Evolutionary conservation across 2,113 vertebrate species (phyloP).

Genomic region (Brachypteracias leptosomus): DNA sequence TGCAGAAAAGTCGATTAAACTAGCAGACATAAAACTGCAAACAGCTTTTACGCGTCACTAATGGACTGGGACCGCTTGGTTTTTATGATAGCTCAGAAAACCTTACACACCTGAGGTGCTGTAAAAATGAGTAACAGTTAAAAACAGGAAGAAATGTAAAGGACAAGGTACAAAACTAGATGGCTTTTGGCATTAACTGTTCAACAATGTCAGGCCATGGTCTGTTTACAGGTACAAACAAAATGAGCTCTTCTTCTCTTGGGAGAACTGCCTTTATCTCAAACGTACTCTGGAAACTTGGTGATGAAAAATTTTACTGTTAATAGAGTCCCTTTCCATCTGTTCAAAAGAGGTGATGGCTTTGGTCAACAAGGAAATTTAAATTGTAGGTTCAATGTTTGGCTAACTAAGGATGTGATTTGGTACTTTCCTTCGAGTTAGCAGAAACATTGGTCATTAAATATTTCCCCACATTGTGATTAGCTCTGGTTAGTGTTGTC

Average conservation of each 20-base stretch:
- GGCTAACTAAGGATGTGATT: not conserved
- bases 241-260: not conserved
- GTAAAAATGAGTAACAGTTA: constrained; percentile 64
- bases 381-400: not conserved
- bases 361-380: not conserved
- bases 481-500: not conserved
- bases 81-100: constrained; percentile 51
- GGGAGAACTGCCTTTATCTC: not conserved
- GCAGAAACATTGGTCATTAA: not conserved
- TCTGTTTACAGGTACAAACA: constrained; percentile 33
- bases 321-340: not conserved
- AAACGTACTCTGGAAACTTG: not conserved
- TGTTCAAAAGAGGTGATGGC: constrained; percentile 3
- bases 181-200: constrained; percentile 18
- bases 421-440: not conserved
- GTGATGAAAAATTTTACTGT: constrained; percentile 14
- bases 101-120: constrained; percentile 54
- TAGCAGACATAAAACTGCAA: constrained; percentile 61
- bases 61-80: constrained; percentile 46
- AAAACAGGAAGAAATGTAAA: constrained; percentile 57
- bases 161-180: constrained; percentile 34
- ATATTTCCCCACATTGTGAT: not conserved
- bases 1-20: constrained; percentile 60
- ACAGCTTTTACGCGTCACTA: constrained; percentile 52
- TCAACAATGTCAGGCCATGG: not conserved